Evolutionary conservation across 2,797 vertebrate species (phyloP).

Genomic region (Leucoraja ocellata): DNA sequence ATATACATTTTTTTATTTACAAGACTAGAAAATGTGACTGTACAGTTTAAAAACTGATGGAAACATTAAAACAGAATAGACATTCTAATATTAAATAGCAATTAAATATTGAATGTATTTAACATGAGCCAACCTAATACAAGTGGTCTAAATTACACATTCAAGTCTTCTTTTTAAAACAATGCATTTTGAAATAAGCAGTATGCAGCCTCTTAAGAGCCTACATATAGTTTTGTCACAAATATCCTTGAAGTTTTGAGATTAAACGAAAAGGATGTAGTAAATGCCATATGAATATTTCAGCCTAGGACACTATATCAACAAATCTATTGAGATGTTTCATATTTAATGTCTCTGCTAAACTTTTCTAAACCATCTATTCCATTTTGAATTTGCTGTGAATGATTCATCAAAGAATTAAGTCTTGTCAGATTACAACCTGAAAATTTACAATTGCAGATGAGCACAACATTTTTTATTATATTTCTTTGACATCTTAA

Average conservation of each 20-base stretch:
- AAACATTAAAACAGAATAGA: constrained; percentile 25
- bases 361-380: background rate
- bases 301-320: background rate
- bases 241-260: background rate
- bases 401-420: background rate
- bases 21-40: constrained; percentile 25
- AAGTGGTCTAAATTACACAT: background rate
- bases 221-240: background rate
- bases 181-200: background rate
- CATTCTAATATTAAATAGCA: background rate
- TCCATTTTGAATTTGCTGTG: background rate
- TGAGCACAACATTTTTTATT: background rate
- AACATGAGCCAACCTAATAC: background rate
- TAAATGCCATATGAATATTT: background rate
- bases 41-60: constrained; percentile 34
- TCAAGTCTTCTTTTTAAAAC: background rate
- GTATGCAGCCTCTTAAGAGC: constrained; percentile 13
- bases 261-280: background rate
- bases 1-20: constrained; percentile 34
- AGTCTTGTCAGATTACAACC: background rate
- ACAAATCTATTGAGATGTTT: constrained; percentile 5
- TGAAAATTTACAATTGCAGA: background rate
- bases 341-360: background rate
- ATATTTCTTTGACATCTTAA: background rate
- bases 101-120: constrained; percentile 1